Evolutionary conservation across 2,888 invertebrate genomes (phyloP).

Genomic region (Sinelater perroti): DNA sequence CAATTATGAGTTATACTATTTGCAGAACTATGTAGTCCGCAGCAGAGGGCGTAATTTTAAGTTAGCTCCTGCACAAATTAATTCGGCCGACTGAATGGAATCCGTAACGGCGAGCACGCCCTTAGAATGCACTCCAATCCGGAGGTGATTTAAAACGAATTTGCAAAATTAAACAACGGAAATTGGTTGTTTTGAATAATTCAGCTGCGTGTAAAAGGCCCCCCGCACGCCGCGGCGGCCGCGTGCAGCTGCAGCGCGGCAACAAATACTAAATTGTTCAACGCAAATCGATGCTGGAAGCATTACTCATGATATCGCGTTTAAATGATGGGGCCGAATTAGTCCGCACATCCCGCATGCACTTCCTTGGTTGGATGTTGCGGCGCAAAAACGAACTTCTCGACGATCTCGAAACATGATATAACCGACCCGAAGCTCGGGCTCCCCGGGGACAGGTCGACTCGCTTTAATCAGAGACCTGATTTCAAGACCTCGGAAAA

Average conservation of each 20-base stretch:
- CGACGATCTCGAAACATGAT: constrained; percentile 19
- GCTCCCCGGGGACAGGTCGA: constrained; percentile 35
- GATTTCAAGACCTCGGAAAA: constrained; percentile 42
- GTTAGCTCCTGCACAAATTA: constrained; percentile 16
- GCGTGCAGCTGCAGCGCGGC: constrained; percentile 1
- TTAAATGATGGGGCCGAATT: constrained; percentile 13
- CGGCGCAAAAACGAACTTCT: constrained; percentile 23
- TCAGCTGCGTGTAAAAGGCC: constrained; percentile 26
- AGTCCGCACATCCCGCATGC: constrained; percentile 16
- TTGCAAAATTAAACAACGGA: constrained; percentile 45
- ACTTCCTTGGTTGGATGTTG: constrained; percentile 20
- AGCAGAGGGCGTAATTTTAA: too few species aligned
- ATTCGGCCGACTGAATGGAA: constrained; percentile 13
- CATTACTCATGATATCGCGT: not conserved
- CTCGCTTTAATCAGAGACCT: constrained; percentile 43
- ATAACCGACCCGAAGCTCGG: constrained; percentile 26
- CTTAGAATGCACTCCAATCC: constrained; percentile 12
- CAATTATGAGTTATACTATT: too few species aligned
- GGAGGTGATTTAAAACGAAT: constrained; percentile 40
- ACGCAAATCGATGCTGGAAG: not conserved
- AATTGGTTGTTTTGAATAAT: constrained; percentile 44
- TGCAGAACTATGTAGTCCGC: too few species aligned
- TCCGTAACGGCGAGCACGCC: constrained; percentile 3
- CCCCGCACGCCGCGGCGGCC: not conserved
- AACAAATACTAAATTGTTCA: not conserved